Conservation (phyloP, 2,113 vertebrate genomes). For the Stigmatopora argus region DNA sequence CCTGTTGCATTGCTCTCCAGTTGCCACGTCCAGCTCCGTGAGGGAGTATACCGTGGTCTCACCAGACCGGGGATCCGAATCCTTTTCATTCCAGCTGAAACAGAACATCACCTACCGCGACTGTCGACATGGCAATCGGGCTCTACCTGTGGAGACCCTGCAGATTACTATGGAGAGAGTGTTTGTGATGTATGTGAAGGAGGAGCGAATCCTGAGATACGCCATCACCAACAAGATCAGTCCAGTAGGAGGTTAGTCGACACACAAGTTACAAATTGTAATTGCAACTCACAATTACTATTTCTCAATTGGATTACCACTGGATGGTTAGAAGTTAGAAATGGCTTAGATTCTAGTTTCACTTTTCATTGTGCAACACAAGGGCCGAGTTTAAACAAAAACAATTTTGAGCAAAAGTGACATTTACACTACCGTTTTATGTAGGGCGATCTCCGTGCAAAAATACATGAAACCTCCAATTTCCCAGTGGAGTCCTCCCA, state of each 20-base stretch:
- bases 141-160: constrained; percentile 48
- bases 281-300: too few species aligned
- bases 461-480: too few species aligned
- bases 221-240: constrained; percentile 86
- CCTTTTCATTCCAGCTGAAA: constrained; percentile 74
- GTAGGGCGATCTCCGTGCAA: too few species aligned
- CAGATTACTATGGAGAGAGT: constrained; percentile 76
- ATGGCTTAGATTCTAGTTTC: too few species aligned
- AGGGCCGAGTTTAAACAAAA: too few species aligned
- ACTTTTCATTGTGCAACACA: too few species aligned
- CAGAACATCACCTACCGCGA: constrained; percentile 83
- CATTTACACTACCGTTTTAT: too few species aligned
- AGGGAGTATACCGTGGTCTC: constrained; percentile 72
- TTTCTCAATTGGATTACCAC: too few species aligned
- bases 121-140: constrained; percentile 65
- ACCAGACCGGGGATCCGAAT: constrained; percentile 68
- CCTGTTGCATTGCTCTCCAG: constrained; percentile 30
- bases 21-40: constrained; percentile 75
- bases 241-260: constrained; percentile 71
- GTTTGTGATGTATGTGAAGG: constrained; percentile 80
- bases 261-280: not conserved
- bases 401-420: too few species aligned
- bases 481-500: too few species aligned
- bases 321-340: too few species aligned
- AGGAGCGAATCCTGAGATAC: constrained; percentile 83